Percentiles rank a stretch among this genome's conserved stretches.
Evolutionary conservation across 2,113 vertebrate genomes (phyloP).

Genomic region (Martes martes): DNA sequence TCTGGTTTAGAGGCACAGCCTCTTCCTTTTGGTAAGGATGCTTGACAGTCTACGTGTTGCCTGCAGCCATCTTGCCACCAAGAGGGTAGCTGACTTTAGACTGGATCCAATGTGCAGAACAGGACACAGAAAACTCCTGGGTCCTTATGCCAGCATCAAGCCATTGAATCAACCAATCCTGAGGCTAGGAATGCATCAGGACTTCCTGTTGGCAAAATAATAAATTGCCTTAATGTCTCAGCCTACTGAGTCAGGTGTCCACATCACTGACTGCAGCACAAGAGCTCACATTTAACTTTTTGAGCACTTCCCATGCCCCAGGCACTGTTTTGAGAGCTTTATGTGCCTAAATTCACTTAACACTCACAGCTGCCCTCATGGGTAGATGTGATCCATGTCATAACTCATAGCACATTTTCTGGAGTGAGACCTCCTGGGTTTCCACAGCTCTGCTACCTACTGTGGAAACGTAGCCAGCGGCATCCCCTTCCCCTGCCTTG

Average conservation of each 20-base stretch:
- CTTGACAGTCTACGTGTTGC: background rate
- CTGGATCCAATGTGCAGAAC: background rate
- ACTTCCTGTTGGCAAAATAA: background rate
- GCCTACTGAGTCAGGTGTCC: background rate
- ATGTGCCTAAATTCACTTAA: background rate
- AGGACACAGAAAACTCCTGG: background rate
- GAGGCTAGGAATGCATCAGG: background rate
- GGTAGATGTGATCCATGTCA: background rate
- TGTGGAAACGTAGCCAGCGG: background rate
- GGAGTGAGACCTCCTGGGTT: background rate
- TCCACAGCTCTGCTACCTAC: background rate
- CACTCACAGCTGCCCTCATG: background rate
- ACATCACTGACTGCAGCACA: background rate
- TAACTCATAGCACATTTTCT: background rate
- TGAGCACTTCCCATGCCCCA: background rate
- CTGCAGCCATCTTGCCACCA: background rate
- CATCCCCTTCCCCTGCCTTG: background rate
- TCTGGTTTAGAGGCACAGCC: background rate
- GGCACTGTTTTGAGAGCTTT: background rate
- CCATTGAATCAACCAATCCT: background rate
- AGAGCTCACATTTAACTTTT: background rate
- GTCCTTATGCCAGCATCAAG: background rate
- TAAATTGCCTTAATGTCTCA: background rate
- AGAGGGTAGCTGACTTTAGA: background rate
- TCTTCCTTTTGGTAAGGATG: background rate